A percentile compares a stretch with the other conserved stretches of the same genome.
These are phyloP conservation scores for Rhagologus leucostigma DNA, from an alignment of 2,113 vertebrate genomes.

Conservation along the genomic window DNA sequence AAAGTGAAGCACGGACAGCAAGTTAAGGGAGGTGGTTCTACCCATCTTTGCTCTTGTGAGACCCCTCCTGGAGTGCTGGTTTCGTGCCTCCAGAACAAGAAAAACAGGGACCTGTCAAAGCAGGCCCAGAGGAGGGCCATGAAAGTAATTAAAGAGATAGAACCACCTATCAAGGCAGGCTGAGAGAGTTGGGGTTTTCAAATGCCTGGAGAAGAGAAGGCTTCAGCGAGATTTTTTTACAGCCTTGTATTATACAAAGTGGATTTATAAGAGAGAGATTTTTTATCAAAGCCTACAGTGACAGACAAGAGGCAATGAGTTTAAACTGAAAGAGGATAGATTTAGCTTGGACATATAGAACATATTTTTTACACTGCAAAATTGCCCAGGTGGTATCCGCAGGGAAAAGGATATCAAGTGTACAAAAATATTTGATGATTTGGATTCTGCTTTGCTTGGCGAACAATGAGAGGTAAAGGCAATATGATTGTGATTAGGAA, in stretches of 20 bases:
- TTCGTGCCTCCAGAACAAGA: neutral
- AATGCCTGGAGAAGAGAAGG: neutral
- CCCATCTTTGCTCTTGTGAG: neutral
- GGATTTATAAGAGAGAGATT: neutral
- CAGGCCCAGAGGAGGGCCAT: neutral
- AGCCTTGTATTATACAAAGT: neutral
- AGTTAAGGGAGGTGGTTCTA: neutral
- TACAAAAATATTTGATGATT: neutral
- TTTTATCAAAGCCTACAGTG: neutral
- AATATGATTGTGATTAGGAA: neutral
- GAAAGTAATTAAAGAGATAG: neutral
- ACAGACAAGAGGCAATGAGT: neutral
- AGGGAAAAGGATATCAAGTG: neutral
- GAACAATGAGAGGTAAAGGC: neutral
- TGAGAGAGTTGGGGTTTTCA: neutral
- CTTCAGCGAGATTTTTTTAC: neutral
- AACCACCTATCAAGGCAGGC: neutral
- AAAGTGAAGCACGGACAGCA: fast-evolving
- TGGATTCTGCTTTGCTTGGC: neutral
- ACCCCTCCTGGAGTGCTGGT: neutral
- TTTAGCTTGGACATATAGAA: neutral
- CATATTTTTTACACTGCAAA: fast-evolving
- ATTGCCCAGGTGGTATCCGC: neutral
- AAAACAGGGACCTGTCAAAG: neutral
- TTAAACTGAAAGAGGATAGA: neutral